Conservation (phyloP, 2,797 vertebrate genomes). For the Liasis olivaceus region DNA sequence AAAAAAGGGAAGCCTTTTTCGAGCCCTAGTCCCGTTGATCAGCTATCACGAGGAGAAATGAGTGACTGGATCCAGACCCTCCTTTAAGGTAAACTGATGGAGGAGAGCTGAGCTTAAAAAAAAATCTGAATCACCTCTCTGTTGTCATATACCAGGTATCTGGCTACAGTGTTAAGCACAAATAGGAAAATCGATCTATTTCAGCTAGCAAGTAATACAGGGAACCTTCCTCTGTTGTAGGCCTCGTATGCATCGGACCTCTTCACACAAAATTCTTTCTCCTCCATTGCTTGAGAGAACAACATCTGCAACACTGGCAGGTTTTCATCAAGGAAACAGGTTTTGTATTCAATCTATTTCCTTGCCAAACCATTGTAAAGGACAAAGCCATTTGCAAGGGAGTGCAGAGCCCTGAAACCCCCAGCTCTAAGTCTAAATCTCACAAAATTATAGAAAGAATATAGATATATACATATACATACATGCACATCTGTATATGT, state of each 20-base stretch:
- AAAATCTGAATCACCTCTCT: too few relatives aligned
- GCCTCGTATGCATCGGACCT: background rate
- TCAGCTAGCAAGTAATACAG: background rate
- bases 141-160: background rate
- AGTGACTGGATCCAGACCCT: background rate
- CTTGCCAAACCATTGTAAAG: constrained; percentile 20
- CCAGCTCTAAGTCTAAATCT: background rate
- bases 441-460: background rate
- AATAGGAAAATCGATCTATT: background rate
- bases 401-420: background rate
- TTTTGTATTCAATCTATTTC: constrained; percentile 36
- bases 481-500: constrained; percentile 37
- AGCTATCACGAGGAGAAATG: background rate
- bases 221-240: background rate
- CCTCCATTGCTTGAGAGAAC: background rate
- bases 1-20: background rate
- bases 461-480: background rate
- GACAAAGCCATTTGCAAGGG: background rate
- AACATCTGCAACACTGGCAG: background rate
- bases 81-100: background rate
- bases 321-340: background rate
- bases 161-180: background rate
- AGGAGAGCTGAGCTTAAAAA: background rate
- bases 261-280: background rate
- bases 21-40: background rate